These are phyloP conservation scores for Romanogobio albipinnatus DNA, from an alignment of 2,113 vertebrate genomes.

Conservation along the genomic window DNA sequence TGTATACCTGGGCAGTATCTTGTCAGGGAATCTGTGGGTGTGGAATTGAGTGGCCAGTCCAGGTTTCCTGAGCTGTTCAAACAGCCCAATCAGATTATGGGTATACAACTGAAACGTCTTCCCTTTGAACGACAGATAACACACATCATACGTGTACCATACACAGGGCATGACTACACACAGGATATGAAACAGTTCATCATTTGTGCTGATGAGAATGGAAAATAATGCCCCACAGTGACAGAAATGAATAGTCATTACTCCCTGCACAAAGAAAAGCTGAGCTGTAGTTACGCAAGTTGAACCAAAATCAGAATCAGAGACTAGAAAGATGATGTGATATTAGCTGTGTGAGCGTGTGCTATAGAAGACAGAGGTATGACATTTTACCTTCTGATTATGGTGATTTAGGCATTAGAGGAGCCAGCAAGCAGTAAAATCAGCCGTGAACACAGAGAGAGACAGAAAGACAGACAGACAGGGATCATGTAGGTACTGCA, in stretches of 20 bases:
- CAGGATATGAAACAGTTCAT: slow-evolving; percentile 12
- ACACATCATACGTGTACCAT: background rate
- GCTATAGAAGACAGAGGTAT: slow-evolving; percentile 62
- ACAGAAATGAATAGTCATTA: slow-evolving; percentile 9
- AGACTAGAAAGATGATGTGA: slow-evolving; percentile 23
- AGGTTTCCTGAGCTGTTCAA: slow-evolving; percentile 97
- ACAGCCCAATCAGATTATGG: slow-evolving; percentile 96
- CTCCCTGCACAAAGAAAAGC: slow-evolving; percentile 17
- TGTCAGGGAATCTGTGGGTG: slow-evolving; percentile 96
- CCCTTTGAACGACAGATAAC: slow-evolving; percentile 75
- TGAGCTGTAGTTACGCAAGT: slow-evolving; percentile 19
- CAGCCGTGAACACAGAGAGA: slow-evolving; percentile 53
- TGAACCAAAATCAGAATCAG: slow-evolving; percentile 17
- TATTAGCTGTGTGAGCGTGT: slow-evolving; percentile 52
- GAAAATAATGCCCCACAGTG: slow-evolving; percentile 1
- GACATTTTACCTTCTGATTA: slow-evolving; percentile 92
- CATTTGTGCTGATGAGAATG: background rate
- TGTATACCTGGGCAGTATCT: slow-evolving; percentile 90
- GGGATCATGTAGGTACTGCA: slow-evolving; percentile 65
- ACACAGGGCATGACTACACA: slow-evolving; percentile 14
- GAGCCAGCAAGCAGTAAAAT: slow-evolving; percentile 55
- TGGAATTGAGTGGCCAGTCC: slow-evolving; percentile 96
- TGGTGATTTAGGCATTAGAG: slow-evolving; percentile 73
- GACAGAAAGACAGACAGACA: slow-evolving; percentile 59
- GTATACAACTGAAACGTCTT: slow-evolving; percentile 98